phyloP scores from a whole-genome alignment of 2,113 vertebrate genomes.

The Nothocercus julius region DNA sequence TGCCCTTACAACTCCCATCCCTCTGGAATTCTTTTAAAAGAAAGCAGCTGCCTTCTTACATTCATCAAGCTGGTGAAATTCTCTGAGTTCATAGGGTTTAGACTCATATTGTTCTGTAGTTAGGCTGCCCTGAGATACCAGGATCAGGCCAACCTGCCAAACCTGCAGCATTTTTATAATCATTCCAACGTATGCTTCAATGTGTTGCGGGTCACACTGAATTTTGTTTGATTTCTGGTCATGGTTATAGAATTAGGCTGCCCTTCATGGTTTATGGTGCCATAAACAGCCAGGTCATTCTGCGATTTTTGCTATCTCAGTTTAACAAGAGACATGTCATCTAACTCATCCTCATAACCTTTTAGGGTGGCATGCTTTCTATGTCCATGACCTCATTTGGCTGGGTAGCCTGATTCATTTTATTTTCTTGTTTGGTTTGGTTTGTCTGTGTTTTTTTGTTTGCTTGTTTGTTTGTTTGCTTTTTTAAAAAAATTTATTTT shows the following conservation, averaged over 20 bases:
- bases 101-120: not conserved
- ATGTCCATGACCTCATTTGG: not conserved
- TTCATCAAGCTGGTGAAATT: not conserved
- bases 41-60: not conserved
- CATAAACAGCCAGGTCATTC: not conserved
- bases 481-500: too few relatives aligned
- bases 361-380: not conserved
- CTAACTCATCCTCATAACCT: not conserved
- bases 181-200: not conserved
- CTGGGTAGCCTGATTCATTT: not conserved
- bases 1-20: not conserved
- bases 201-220: not conserved
- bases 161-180: not conserved
- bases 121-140: not conserved
- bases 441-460: too few relatives aligned
- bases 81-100: not conserved
- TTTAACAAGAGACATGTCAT: not conserved
- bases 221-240: slow-evolving; percentile 16
- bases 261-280: not conserved
- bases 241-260: not conserved
- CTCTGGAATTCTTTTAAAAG: not conserved
- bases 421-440: too few relatives aligned
- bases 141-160: not conserved
- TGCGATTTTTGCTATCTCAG: not conserved
- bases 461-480: too few relatives aligned